Evolutionary conservation across 2,113 vertebrate genomes (phyloP).

Genomic region (Sclerurus mexicanus): DNA sequence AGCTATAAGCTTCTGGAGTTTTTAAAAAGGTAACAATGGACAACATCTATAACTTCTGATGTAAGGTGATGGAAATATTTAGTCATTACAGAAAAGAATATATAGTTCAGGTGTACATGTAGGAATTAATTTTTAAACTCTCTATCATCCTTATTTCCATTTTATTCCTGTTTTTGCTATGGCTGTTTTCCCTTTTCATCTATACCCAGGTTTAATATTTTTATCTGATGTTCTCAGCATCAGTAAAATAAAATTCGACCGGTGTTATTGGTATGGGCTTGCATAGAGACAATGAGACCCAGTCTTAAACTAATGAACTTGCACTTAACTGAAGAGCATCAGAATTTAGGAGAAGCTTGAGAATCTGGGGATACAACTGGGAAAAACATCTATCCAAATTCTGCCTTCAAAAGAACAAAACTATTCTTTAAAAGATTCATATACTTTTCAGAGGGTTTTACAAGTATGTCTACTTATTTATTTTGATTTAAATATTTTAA

Average conservation of each 20-base stretch:
- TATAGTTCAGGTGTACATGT: background rate
- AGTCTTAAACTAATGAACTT: background rate
- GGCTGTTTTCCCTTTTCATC: background rate
- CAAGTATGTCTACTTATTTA: background rate
- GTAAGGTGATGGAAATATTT: background rate
- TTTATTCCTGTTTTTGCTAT: background rate
- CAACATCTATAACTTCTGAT: background rate
- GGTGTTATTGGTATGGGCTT: background rate
- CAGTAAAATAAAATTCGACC: background rate
- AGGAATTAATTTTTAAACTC: background rate
- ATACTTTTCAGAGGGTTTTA: background rate
- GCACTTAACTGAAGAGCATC: background rate
- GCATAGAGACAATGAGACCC: background rate
- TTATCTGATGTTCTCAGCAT: background rate
- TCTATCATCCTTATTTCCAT: background rate
- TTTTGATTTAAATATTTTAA: background rate
- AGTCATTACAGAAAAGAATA: background rate
- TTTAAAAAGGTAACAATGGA: background rate
- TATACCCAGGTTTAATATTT: background rate
- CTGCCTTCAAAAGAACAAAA: background rate
- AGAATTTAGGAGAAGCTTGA: background rate
- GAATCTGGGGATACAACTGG: background rate
- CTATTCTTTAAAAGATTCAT: background rate
- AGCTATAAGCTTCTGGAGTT: background rate
- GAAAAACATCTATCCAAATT: background rate